Base-by-base conservation (phyloP, 2,888 invertebrate species). In the Apamea crenata region DNA sequence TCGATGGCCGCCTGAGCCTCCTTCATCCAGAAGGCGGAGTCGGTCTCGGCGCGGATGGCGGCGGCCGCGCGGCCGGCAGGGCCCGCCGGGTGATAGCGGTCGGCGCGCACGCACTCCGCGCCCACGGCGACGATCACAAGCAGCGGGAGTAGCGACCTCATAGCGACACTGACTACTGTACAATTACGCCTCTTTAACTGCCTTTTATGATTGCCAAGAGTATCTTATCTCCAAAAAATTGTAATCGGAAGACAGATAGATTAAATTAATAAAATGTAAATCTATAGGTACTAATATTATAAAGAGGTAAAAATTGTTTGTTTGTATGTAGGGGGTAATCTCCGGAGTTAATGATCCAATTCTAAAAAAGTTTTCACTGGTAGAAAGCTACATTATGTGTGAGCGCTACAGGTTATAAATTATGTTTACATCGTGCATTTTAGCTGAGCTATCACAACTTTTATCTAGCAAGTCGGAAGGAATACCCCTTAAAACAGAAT, bases 11-110 rank as follows among this genome's bases (percentile, higher is more conserved):
- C 91, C 68, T 94, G 94, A 0, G 96, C 97, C 72, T 96, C 89
- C 0, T 87, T 87, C 65, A 91, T 91, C 97, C 97, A 97, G 89
- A 94, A 97, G 1, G 93, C 90, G 1, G 91, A 83, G 0, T 80
- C 74, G 14, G 53, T 56, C 78, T 92, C 93, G 18, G 82, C 88
- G 40, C 77, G 77, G 29, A 50, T 70, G 47, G 32, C 44, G n/a
- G 67, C 36, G 18, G 47, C 68, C 12, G 44, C 53, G 47, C 77
- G 77, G 3, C 29, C 32, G 47, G 25, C 67, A 14, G 67, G 32
- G 56, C 12, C 59, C 32, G 47, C 75, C 1, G 84, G 86, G 71
- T 90, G 89, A 77, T 89, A 84, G 29, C 79, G 89, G 82, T 90
- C 90, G 25, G 69, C 87, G 71, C 65, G 72, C 44, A n/a, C 70